Conservation (phyloP, 1,140 invertebrate species). For the Macrocentrus cingulum region DNA sequence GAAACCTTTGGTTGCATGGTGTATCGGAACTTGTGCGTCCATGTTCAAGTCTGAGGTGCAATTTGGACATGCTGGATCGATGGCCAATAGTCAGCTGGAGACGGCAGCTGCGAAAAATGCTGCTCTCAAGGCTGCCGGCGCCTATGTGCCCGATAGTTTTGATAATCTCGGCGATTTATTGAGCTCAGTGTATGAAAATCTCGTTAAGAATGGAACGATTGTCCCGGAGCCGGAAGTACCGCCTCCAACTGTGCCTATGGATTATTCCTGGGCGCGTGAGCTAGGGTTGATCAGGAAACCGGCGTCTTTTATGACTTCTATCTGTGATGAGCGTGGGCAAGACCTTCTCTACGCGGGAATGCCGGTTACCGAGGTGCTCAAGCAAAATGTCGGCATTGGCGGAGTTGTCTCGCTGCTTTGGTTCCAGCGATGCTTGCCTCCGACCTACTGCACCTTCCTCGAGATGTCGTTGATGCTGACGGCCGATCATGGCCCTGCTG, state of each 20-base stretch:
- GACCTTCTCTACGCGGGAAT: conserved; percentile 98
- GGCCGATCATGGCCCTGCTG: conserved; percentile 98
- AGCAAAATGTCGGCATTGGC: conserved; percentile 91
- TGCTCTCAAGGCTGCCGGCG: conserved; percentile 80
- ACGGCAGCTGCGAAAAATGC: conserved; percentile 93
- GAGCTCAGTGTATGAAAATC: conserved; percentile 73
- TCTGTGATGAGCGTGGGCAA: conserved; percentile 98
- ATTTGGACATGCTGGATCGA: conserved; percentile 98
- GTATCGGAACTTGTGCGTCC: conserved; percentile 89
- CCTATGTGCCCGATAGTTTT: conserved; percentile 89
- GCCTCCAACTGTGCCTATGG: conserved; percentile 99
- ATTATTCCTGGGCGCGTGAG: conserved; percentile 98
- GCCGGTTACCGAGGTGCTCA: conserved; percentile 93
- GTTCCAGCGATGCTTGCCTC: conserved; percentile 95
- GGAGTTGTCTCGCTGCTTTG: conserved; percentile 96
- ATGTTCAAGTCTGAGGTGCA: conserved; percentile 99
- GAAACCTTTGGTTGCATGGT: conserved; percentile 98
- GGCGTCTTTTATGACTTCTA: conserved; percentile 98
- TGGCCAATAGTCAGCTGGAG: conserved; percentile 93
- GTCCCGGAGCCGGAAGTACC: conserved; percentile 88
- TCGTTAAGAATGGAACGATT: conserved; percentile 83
- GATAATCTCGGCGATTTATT: conserved; percentile 84
- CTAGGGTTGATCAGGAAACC: conserved; percentile 97
- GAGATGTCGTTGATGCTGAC: conserved; percentile 99
- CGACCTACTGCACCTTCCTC: conserved; percentile 95